Evolutionary conservation across 2,113 vertebrate genomes (phyloP).

Genomic region (Caranx ignobilis): DNA sequence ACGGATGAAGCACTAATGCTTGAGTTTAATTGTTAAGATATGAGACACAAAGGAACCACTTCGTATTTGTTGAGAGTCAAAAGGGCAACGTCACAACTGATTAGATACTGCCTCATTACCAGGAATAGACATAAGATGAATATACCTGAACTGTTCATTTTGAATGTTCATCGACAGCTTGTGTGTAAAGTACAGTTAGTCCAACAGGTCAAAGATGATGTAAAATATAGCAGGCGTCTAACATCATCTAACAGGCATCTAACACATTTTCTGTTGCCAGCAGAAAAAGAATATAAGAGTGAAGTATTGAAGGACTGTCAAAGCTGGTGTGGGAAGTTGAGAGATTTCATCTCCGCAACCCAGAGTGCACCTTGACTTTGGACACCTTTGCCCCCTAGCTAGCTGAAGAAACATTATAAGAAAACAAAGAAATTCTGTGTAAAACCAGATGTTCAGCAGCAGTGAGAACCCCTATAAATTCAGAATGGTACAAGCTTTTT

Average conservation of each 20-base stretch:
- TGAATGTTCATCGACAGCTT: not conserved
- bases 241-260: not conserved
- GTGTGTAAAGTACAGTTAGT: not conserved
- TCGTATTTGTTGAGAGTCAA: not conserved
- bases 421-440: no score
- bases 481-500: no score
- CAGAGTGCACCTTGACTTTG: no score
- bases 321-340: no score
- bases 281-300: conserved; percentile 1
- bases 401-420: no score
- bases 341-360: no score
- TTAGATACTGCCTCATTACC: not conserved
- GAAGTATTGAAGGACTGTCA: not conserved
- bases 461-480: no score
- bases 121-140: not conserved
- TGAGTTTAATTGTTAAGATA: no score
- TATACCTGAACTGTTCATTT: not conserved
- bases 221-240: not conserved
- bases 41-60: no score
- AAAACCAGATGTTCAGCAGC: no score
- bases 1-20: no score
- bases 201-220: not conserved
- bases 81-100: not conserved
- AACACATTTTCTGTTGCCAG: not conserved
- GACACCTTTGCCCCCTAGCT: no score